Evolutionary conservation across 2,113 vertebrate species (phyloP).

Genomic region (Stomatorhinus ivindoensis): DNA sequence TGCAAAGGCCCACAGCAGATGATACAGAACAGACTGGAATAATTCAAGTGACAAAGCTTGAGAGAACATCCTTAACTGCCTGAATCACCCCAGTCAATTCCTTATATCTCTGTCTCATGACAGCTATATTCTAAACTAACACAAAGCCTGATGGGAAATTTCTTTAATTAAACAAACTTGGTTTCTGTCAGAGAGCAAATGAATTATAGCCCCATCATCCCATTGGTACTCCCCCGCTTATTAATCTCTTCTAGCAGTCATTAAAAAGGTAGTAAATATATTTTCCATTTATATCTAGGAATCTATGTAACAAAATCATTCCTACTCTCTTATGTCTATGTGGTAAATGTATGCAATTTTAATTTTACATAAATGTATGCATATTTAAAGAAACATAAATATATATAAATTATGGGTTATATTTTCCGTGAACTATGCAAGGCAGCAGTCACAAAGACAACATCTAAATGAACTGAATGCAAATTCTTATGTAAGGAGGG

Average conservation of each 20-base stretch:
- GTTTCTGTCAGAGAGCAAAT: conserved; percentile 47
- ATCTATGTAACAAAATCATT: conserved; percentile 32
- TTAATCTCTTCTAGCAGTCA: conserved; percentile 50
- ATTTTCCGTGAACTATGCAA: background rate
- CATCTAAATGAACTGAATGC: background rate
- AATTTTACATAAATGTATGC: too few relatives aligned
- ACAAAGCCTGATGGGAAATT: conserved; percentile 53
- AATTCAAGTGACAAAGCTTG: background rate
- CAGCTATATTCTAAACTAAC: background rate
- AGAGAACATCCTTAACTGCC: background rate
- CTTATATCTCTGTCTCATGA: background rate
- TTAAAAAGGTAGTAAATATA: conserved; percentile 46
- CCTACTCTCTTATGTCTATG: background rate
- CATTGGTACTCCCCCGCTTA: conserved; percentile 51
- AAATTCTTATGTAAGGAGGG: background rate
- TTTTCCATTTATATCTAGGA: conserved; percentile 45
- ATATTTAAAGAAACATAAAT: background rate
- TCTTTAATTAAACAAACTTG: conserved; percentile 54
- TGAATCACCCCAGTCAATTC: background rate
- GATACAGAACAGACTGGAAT: background rate
- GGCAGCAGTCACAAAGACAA: background rate
- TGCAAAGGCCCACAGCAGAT: background rate
- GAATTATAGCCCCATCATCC: conserved; percentile 41
- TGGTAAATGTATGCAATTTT: background rate
- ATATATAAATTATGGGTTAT: background rate